Base-by-base conservation (phyloP, 2,797 vertebrate genomes). In the Thripadectes ignobilis region DNA sequence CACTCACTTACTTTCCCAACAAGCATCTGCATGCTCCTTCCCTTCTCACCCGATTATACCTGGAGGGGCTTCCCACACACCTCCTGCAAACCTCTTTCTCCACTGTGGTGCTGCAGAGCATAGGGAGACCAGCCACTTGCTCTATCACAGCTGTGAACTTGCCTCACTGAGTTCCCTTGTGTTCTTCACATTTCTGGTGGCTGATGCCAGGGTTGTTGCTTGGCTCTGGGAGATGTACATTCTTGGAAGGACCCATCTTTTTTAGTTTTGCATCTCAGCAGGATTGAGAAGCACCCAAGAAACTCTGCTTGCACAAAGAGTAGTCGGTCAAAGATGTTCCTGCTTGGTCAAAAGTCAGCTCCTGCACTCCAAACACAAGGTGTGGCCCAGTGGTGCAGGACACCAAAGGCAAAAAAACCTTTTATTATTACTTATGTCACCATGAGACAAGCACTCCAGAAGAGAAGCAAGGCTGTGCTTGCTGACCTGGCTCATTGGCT, bases 61-160 rank as follows among this genome's bases (percentile, higher is more conserved):
- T 6, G 0, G 72, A 88, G 32, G 88, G 65, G 43, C 49, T 88
- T 87, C 59, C 66, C 30, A 94, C 34, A 63, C 18, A 13, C 45
- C 55, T 66, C 54, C 27, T 76, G 41, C 88, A 87, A 91, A 62
- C 46, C 71, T 41, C 48, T 58, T 91, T 85, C 58, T 82, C 39
- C 59, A 32, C 15, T 7, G 0, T 29, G 27, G 21, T 72, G 22
- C 48, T 65, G 48, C 24, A 32, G 26, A 81, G 22, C 0, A 0
- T 4, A 73, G 32, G 66, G 23, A 79, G 23, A 41, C 26, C 1
- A 7, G 20, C 11, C n/a, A 24, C 48, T 69, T 88, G 26, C 74
- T 75, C 68, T 66, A 57, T 61, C 36, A 30, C 55, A 85, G 63
- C 23, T 45, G 14, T 49, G 30, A 59, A 54, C n/a, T 24, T 9